Evolutionary conservation across 2,113 vertebrate genomes (phyloP), one percentile per base, ranked within the genome.

Genomic region (Amazona vittata): DNA sequence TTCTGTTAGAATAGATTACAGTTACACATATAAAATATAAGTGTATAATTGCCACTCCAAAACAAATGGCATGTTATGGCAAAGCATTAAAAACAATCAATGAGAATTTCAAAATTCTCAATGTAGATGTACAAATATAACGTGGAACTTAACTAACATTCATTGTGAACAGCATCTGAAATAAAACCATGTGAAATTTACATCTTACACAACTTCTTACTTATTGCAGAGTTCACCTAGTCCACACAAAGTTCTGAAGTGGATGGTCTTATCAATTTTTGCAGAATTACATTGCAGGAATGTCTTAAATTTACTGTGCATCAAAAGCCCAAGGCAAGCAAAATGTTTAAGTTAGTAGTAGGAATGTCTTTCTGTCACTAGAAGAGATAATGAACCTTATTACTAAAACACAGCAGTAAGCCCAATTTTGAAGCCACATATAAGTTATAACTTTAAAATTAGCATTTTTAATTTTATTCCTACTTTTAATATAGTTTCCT

Each of bases 331-430:
- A 89, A 93, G 74, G 79, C 43, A 12, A 92, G 63, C 50, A 88
- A 96, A 95, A 90, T 1, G 1, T 71, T 41, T 57, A 74, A 83
- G 63, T 53, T 33, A 79, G 85, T 57, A 76, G 77, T 37, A 91
- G 69, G 65, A 93, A 83, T 22, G 28, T 83, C 49, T 93, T 94
- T 87, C 83, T 91, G 55, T 73, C 43, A 91, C 49, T 52, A 50
- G 73, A 94, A 86, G 35, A 94, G 85, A 95, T 87, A 94, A 96
- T 76, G 73, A 89, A 93, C 86, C 52, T 79, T 92, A 82, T 91
- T 93, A 79, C 79, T 75, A 79, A 91, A 83, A 92, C 26, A 20
- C 57, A 95, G 84, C 69, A 93, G 80, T 69, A 93, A 91, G 74
- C 74, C 86, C 87, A 71, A 92, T 96, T 97, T 65, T 80, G 65